Evolutionary conservation across 2,797 vertebrate genomes (phyloP), one percentile per base, ranked within the genome.

Genomic region (Hephaestus fuliginosus): DNA sequence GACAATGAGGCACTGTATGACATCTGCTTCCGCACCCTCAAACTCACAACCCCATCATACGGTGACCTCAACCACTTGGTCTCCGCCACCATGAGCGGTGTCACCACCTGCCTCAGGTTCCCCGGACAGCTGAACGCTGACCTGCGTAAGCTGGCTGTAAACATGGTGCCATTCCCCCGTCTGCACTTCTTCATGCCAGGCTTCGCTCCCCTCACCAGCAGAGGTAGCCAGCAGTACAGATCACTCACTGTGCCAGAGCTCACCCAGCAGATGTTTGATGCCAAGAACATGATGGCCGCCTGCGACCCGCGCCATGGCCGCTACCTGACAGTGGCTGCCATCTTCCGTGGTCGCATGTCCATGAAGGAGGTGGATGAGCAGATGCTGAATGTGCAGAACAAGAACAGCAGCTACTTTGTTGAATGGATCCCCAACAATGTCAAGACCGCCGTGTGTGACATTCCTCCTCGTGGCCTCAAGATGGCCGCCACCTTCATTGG

Each of bases 361-460:
- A 96, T 96, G 96, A 96, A 96, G 92, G 96, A 96, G 84, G 96
- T 96, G 0, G 96, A 96, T 0, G 96, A 96, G 92, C 96, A 96
- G 92, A 96, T 96, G 96, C 90, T 96, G 5, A 96, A 96, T 0
- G 95, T 96, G 53, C 96, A 96, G 90, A 96, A 96, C 90, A 96
- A 96, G 89, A 96, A 96, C 92, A 96, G 96, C 94, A 95, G 95
- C 91, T 96, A 96, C 94, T 96, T 96, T 0, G 96, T 96, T 0
- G 96, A 96, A 71, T 96, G 96, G 96, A 96, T 96, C 90, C 96
- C 96, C 74, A 96, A 96, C 94, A 96, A 96, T 0, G 96, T 96
- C 9, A 96, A 96, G 93, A 96, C 96, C 0, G 96, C 96, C 0
- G 96, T 96, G 25, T 96, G 96, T 0, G 96, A 96, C 94, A 96